Percentiles rank a stretch among this genome's conserved stretches.
Evolutionary conservation across 2,113 vertebrate genomes (phyloP).

Genomic region (Sisor rabdophorus): DNA sequence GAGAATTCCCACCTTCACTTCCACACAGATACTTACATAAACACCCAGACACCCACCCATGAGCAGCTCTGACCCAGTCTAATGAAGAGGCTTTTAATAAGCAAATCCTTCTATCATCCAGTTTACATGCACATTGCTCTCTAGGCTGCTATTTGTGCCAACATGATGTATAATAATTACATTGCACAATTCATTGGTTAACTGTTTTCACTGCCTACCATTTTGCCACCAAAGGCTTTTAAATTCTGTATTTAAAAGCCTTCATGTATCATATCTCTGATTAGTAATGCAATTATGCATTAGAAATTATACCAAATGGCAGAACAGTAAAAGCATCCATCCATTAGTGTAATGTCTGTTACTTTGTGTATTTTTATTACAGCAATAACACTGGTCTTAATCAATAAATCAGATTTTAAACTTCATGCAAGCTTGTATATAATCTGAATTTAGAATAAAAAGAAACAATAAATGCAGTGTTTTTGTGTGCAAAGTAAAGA

Average conservation of each 20-base stretch:
- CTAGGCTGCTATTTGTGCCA: conserved; percentile 59
- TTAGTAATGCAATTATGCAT: neutral
- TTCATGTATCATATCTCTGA: neutral
- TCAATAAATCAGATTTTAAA: neutral
- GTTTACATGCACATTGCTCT: conserved; percentile 61
- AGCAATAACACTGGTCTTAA: neutral
- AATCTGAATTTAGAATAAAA: neutral
- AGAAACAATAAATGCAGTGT: neutral
- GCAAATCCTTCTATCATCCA: conserved; percentile 57
- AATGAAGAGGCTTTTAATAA: conserved; percentile 71
- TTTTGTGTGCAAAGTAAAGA: neutral
- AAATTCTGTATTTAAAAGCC: neutral
- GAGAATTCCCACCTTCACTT: conserved; percentile 54
- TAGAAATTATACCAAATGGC: neutral
- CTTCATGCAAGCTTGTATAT: neutral
- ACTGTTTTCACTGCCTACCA: neutral
- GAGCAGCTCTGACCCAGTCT: conserved; percentile 54
- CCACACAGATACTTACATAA: conserved; percentile 5
- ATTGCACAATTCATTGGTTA: conserved; percentile 34
- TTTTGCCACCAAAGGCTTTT: neutral
- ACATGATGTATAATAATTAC: conserved; percentile 59
- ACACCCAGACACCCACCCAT: conserved; percentile 44
- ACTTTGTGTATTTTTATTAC: neutral
- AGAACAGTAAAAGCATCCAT: neutral
- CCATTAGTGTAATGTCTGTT: neutral